Percentiles rank a stretch among this genome's conserved stretches.
phyloP scores from a whole-genome alignment of 2,113 vertebrate genomes.

The Ellobius talpinus region DNA sequence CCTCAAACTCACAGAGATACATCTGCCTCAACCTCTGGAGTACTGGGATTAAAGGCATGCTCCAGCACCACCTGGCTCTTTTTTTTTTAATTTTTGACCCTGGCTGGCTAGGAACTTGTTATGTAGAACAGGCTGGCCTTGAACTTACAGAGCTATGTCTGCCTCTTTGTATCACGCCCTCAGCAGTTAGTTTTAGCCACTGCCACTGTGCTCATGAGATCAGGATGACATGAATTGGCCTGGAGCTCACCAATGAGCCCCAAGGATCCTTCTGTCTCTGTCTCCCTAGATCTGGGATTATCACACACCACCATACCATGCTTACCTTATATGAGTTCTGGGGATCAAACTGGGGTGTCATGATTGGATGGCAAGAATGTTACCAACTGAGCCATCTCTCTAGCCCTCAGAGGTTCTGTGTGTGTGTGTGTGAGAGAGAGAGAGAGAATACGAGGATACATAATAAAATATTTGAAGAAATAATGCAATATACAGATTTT shows the following conservation, averaged over 20 bases:
- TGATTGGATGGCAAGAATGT: not conserved
- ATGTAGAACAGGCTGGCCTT: not conserved
- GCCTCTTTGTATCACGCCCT: not conserved
- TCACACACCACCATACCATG: not conserved
- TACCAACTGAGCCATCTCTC: not conserved
- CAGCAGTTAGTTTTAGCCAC: not conserved
- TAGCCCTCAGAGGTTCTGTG: not conserved
- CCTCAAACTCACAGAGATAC: too few relatives aligned
- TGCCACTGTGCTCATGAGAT: not conserved
- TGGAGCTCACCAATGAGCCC: not conserved
- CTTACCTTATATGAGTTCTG: not conserved
- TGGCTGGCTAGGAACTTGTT: not conserved
- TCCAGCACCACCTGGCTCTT: too few relatives aligned
- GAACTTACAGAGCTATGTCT: not conserved
- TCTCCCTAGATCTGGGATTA: not conserved
- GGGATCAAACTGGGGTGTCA: not conserved
- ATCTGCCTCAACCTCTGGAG: too few relatives aligned
- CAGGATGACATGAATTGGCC: not conserved
- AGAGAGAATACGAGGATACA: not conserved
- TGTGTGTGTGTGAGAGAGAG: not conserved
- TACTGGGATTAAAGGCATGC: too few relatives aligned
- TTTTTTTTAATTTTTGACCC: not conserved
- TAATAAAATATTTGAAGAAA: constrained; percentile 33
- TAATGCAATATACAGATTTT: not conserved
- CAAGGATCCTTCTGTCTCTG: not conserved